Percentiles rank a stretch among this genome's conserved stretches.
Conservation (phyloP, 2,888 invertebrate genomes). For the Cryptops parisi region DNA sequence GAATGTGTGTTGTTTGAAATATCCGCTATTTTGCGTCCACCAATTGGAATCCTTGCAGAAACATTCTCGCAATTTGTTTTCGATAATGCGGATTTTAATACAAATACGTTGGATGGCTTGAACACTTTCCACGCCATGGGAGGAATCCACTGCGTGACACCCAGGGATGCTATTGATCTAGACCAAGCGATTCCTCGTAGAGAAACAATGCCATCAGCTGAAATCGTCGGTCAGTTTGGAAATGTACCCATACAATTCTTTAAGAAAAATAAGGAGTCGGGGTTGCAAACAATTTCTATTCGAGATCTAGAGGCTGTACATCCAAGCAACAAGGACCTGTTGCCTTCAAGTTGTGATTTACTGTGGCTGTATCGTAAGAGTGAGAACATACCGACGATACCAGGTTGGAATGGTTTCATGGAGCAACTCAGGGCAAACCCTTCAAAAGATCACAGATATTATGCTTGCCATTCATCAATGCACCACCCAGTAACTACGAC, state of each 20-base stretch:
- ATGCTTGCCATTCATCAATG: too few relatives aligned
- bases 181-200: background rate
- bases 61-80: background rate
- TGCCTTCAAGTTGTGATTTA: too few relatives aligned
- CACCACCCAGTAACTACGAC: too few relatives aligned
- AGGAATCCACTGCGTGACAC: background rate
- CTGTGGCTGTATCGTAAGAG: too few relatives aligned
- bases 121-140: background rate
- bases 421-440: too few relatives aligned
- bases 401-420: too few relatives aligned
- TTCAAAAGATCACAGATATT: too few relatives aligned
- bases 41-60: background rate
- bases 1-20: background rate
- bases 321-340: too few relatives aligned
- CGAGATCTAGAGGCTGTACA: too few relatives aligned
- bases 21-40: background rate
- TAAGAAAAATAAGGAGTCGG: background rate
- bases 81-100: background rate
- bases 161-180: background rate
- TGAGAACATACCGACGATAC: too few relatives aligned
- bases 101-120: background rate
- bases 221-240: background rate
- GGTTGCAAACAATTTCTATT: too few relatives aligned
- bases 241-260: background rate
- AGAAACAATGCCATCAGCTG: background rate